phyloP scores from a whole-genome alignment of 2,888 invertebrate species.

The Diaphora mendica region DNA sequence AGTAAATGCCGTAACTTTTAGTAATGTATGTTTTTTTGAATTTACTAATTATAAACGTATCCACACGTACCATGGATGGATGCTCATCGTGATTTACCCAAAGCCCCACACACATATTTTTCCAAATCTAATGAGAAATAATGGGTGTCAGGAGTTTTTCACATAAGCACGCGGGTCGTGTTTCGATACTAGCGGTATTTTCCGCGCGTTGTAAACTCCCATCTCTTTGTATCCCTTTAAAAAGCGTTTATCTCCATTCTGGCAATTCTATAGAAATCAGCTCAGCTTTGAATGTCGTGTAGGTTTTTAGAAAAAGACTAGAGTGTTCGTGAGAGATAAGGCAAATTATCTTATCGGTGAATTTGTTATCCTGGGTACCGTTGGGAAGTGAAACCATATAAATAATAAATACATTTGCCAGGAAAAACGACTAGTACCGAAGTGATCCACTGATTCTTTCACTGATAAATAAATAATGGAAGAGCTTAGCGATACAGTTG shows the following conservation, averaged over 20 bases:
- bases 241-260: not conserved
- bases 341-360: not conserved
- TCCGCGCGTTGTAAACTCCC: not conserved
- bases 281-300: not conserved
- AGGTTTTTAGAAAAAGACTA: not conserved
- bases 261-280: not conserved
- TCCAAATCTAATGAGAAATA: not conserved
- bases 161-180: not conserved
- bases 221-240: not conserved
- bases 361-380: constrained; percentile 27
- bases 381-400: constrained; percentile 33
- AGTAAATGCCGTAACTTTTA: too few species aligned
- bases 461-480: constrained; percentile 12
- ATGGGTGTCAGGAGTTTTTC: not conserved
- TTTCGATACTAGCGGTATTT: not conserved
- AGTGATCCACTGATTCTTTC: constrained; percentile 30
- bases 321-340: not conserved
- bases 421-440: constrained; percentile 35
- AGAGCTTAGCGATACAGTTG: constrained; percentile 3
- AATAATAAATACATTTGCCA: constrained; percentile 46
- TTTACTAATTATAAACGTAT: too few species aligned
- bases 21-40: too few species aligned
- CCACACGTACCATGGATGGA: not conserved
- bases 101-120: not conserved
- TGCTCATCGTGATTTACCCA: not conserved